These are phyloP conservation scores for Amphimallon solstitiale DNA, from an alignment of 2,888 invertebrate genomes.

Conservation along the genomic window DNA sequence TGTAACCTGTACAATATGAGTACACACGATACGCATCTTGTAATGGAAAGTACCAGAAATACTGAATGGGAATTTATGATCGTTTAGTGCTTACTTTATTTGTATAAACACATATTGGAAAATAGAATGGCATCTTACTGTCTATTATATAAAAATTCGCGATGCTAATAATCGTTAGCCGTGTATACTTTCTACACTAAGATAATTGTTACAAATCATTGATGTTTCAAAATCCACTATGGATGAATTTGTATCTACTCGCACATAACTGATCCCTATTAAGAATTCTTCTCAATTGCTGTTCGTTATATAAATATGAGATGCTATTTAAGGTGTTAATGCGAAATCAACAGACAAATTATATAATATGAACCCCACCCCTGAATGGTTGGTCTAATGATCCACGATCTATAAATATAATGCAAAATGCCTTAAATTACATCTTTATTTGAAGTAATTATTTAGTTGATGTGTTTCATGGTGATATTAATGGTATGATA, in stretches of 20 bases:
- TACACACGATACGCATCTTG: constrained; percentile 9
- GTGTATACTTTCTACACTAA: constrained; percentile 12
- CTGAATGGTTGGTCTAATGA: no score
- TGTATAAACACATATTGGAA: constrained; percentile 4
- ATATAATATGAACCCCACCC: no score
- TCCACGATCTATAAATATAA: no score
- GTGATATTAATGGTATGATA: no score
- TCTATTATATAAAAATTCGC: constrained; percentile 22
- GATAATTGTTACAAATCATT: not conserved
- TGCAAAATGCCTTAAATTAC: no score
- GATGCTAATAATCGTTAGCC: not conserved
- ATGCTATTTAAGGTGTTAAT: no score
- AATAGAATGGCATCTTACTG: constrained; percentile 18
- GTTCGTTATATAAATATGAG: no score
- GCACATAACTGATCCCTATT: no score
- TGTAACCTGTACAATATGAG: not conserved
- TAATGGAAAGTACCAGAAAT: constrained; percentile 18
- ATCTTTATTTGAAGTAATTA: no score
- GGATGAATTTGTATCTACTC: not conserved
- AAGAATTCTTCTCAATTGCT: no score
- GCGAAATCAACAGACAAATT: no score
- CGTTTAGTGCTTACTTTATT: constrained; percentile 3
- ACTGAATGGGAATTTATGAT: constrained; percentile 7
- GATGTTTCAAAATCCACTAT: constrained; percentile 18
- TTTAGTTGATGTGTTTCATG: no score